A percentile compares a stretch with the other conserved stretches of the same genome.
Conservation (phyloP, 2,888 invertebrate genomes). For the Coenonympha glycerion region DNA sequence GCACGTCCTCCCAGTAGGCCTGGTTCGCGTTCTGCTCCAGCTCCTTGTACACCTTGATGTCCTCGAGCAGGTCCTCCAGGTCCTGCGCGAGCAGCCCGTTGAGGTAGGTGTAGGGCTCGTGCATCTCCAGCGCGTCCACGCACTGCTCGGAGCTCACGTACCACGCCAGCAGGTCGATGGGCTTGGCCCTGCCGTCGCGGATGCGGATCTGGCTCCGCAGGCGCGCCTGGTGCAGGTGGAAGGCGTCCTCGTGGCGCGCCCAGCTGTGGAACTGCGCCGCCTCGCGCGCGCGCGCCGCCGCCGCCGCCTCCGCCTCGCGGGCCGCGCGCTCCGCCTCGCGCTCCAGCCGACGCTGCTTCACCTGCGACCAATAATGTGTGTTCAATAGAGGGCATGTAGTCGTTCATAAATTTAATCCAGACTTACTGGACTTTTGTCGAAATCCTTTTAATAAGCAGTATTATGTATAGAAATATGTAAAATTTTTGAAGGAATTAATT, state of each 20-base stretch:
- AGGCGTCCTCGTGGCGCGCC: slow-evolving; percentile 97
- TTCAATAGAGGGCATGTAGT: no score
- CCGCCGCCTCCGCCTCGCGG: slow-evolving; percentile 84
- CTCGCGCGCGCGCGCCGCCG: slow-evolving; percentile 87
- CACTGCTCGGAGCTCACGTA: slow-evolving; percentile 93
- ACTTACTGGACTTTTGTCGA: no score
- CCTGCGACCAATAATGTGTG: slow-evolving; percentile 48
- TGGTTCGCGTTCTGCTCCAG: slow-evolving; percentile 91
- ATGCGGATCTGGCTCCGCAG: slow-evolving; percentile 95
- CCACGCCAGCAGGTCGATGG: slow-evolving; percentile 97
- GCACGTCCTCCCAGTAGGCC: slow-evolving; percentile 97
- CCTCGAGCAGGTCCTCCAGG: slow-evolving; percentile 95
- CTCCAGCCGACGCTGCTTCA: slow-evolving; percentile 92
- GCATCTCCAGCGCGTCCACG: slow-evolving; percentile 96
- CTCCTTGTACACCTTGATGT: slow-evolving; percentile 96
- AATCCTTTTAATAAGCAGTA: no score
- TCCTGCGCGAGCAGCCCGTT: slow-evolving; percentile 93
- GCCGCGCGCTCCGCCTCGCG: slow-evolving; percentile 90
- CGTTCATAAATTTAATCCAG: no score
- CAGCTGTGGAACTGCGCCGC: slow-evolving; percentile 94
- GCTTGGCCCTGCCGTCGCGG: slow-evolving; percentile 95
- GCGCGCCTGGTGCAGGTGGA: slow-evolving; percentile 97
- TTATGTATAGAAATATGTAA: no score
- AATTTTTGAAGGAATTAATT: no score
- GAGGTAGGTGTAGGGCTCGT: slow-evolving; percentile 96